Conservation (phyloP, 2,113 vertebrate genomes). For the Stercorarius parasiticus region DNA sequence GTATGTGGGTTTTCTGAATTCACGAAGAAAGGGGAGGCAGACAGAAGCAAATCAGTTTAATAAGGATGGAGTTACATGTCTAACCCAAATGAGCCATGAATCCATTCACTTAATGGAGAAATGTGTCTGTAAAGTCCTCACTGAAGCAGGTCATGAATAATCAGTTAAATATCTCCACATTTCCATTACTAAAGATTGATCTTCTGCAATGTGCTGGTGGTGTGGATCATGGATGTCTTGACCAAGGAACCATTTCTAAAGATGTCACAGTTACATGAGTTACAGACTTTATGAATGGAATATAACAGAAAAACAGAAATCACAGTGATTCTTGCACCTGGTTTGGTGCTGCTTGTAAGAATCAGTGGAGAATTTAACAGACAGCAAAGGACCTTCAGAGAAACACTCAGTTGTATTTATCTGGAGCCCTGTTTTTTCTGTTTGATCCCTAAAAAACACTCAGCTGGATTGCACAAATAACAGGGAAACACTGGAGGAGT, state of each 20-base stretch:
- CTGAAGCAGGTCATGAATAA: not conserved
- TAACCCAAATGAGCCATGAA: constrained; percentile 40
- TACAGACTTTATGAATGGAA: not conserved
- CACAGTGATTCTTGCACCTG: not conserved
- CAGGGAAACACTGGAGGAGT: not conserved
- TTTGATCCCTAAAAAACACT: not conserved
- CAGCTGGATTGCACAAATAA: not conserved
- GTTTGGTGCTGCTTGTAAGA: not conserved
- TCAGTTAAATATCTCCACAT: not conserved
- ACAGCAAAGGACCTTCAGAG: not conserved
- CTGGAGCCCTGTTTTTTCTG: not conserved
- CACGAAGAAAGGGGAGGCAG: not conserved
- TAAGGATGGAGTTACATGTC: constrained; percentile 11
- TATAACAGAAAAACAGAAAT: not conserved
- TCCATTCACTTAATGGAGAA: not conserved
- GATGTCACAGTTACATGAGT: not conserved
- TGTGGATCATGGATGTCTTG: not conserved
- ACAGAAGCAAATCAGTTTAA: not conserved
- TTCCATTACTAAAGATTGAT: constrained; percentile 12
- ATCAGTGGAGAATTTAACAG: not conserved
- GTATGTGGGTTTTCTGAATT: not conserved
- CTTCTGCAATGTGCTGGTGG: not conserved
- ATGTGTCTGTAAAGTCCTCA: not conserved
- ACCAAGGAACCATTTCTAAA: not conserved
- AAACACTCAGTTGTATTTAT: not conserved